Conservation (phyloP, 2,888 invertebrate species). For the Chaitophorus viminalis region DNA sequence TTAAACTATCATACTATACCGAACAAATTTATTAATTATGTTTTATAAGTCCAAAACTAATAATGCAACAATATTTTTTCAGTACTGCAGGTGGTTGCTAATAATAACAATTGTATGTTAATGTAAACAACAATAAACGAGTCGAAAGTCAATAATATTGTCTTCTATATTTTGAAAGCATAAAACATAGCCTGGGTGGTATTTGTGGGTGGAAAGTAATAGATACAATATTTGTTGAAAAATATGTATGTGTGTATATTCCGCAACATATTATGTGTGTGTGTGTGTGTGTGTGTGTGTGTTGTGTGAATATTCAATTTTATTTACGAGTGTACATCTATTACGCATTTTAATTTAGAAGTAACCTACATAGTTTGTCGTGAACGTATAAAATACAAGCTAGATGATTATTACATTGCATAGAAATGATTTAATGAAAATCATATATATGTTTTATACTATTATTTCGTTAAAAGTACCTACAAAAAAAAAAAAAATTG, state of each 20-base stretch:
- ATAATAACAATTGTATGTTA: neutral
- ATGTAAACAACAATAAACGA: neutral
- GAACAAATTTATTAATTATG: neutral
- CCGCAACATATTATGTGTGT: neutral
- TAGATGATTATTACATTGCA: neutral
- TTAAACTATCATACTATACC: neutral
- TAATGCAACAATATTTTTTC: neutral
- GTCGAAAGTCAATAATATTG: neutral
- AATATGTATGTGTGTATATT: neutral
- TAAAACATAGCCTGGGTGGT: slow-evolving; percentile 12
- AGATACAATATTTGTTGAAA: neutral
- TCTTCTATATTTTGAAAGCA: neutral
- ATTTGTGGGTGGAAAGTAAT: slow-evolving; percentile 25
- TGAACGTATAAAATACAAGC: neutral
- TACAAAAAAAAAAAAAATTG: neutral
- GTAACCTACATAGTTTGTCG: neutral
- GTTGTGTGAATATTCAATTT: neutral
- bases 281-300: neutral
- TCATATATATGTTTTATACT: too few species aligned
- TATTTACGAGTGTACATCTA: slow-evolving; percentile 18
- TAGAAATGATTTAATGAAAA: too few species aligned
- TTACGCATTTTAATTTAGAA: neutral
- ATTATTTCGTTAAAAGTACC: neutral
- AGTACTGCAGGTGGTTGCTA: neutral
- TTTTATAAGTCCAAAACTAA: neutral